Conservation (phyloP, 2,888 invertebrate genomes). For the Panopea generosa region DNA sequence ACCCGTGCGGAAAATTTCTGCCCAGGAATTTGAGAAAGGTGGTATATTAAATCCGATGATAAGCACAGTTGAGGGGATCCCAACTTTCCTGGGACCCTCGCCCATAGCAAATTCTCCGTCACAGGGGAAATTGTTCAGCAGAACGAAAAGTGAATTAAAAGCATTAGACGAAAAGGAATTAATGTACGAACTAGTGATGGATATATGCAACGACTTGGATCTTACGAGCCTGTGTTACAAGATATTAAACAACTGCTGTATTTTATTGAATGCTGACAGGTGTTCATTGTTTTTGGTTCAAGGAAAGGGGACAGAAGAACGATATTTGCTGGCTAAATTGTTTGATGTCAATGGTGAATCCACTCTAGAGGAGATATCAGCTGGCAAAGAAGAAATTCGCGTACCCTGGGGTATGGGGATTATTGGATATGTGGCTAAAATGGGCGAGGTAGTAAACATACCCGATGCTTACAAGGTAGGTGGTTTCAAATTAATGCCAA, state of each 20-base stretch:
- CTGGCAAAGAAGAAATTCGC: slow-evolving; percentile 94
- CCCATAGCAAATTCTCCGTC: slow-evolving; percentile 62
- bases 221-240: slow-evolving; percentile 84
- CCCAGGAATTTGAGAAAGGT: slow-evolving; percentile 97
- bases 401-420: slow-evolving; percentile 83
- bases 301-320: slow-evolving; percentile 86
- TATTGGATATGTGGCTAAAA: slow-evolving; percentile 82
- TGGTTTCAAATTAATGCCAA: background rate
- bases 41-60: slow-evolving; percentile 96
- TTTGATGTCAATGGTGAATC: slow-evolving; percentile 83
- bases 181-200: slow-evolving; percentile 84
- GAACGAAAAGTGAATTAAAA: slow-evolving; percentile 87
- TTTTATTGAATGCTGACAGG: slow-evolving; percentile 83
- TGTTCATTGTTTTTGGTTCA: slow-evolving; percentile 85
- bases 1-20: slow-evolving; percentile 96
- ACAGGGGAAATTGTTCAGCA: slow-evolving; percentile 86
- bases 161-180: slow-evolving; percentile 83
- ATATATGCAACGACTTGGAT: slow-evolving; percentile 84
- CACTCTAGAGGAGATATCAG: slow-evolving; percentile 93
- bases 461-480: slow-evolving; percentile 84
- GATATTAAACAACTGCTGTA: slow-evolving; percentile 84
- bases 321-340: slow-evolving; percentile 87
- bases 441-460: slow-evolving; percentile 82
- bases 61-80: slow-evolving; percentile 94
- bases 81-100: slow-evolving; percentile 91